Evolutionary conservation across 2,888 invertebrate genomes (phyloP), one percentile per base, ranked within the genome.

Genomic region (Parnassius apollo): DNA sequence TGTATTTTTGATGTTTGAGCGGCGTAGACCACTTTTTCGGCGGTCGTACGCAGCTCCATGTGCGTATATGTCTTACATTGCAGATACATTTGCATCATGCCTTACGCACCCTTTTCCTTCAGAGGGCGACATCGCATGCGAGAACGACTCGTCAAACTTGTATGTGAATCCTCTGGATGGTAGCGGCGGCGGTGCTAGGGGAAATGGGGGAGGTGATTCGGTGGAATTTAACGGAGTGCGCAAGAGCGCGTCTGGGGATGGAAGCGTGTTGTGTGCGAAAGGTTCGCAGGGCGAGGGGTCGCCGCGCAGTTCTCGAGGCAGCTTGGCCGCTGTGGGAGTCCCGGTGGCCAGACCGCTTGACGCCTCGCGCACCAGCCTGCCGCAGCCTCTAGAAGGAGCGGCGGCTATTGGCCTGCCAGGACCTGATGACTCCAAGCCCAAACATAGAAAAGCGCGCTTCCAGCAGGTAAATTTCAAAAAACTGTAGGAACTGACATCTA

Each of bases 41-140:
- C 68, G 74, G 77, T 78, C 71, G 76, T 80, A 80, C 81, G 81
- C 80, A 79, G 82, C 83, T 90, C 89, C 86, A 90, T 85, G 80
- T 88, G 80, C 83, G 87, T 89, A 79, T 85, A 86, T 89, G 86
- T 91, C 90, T 91, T 91, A 88, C 92, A 95, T 97, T 92, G 96
- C 97, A 80, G 98, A 98, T 91, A 98, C 98, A 73, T 98, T 97
- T 92, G 97, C 97, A 88, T 98, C 97, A 91, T 98, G 98, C 93
- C 96, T 97, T 93, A 98, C 98, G 80, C 98, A 98, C 93, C 97
- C 97, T 80, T 97, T 96, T 92, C 95, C 96, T 88, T 97, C 97
- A 77, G 96, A 96, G 93, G 95, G 94, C 83, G 95, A 95, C 91
- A 93, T 95, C 80, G 94, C 94, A 73, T 93, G 93, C 83, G 94